Conservation (phyloP, 2,888 invertebrate species). For the Cephus sareptanus region DNA sequence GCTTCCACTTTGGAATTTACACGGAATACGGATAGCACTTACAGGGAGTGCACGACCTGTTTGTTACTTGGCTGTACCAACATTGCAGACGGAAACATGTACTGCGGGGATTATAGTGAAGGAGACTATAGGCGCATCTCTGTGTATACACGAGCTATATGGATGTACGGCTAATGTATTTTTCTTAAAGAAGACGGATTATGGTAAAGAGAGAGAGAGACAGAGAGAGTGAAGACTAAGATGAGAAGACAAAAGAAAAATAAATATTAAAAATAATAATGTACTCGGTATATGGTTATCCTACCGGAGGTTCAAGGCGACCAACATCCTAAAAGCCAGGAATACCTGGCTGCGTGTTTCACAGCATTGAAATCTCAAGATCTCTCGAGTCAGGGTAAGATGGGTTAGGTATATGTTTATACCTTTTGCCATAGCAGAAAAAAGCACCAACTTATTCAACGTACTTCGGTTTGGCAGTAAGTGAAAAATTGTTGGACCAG, state of each 20-base stretch:
- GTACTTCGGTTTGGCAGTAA: neutral
- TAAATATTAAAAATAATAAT: neutral
- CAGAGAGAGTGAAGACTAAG: neutral
- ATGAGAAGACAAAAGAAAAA: neutral
- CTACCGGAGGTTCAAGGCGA: conserved; percentile 20
- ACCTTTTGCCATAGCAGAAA: neutral
- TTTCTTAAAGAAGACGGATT: neutral
- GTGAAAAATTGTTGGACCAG: neutral
- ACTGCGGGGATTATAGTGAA: neutral
- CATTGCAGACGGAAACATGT: neutral
- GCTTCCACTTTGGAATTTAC: neutral
- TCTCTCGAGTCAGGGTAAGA: neutral
- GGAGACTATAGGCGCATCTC: neutral
- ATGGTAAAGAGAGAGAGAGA: neutral
- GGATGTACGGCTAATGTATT: neutral
- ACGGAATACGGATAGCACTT: neutral
- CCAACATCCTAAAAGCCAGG: conserved; percentile 17
- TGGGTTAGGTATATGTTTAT: neutral
- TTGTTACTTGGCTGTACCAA: neutral
- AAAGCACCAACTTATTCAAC: neutral
- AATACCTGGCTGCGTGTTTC: neutral
- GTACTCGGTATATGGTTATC: conserved; percentile 8
- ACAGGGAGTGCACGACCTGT: neutral
- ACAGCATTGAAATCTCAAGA: neutral
- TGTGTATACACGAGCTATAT: neutral